A percentile compares a stretch with the other conserved stretches of the same genome.
Evolutionary conservation across 1,140 invertebrate species (phyloP).

Genomic region (Cydia pomonella): DNA sequence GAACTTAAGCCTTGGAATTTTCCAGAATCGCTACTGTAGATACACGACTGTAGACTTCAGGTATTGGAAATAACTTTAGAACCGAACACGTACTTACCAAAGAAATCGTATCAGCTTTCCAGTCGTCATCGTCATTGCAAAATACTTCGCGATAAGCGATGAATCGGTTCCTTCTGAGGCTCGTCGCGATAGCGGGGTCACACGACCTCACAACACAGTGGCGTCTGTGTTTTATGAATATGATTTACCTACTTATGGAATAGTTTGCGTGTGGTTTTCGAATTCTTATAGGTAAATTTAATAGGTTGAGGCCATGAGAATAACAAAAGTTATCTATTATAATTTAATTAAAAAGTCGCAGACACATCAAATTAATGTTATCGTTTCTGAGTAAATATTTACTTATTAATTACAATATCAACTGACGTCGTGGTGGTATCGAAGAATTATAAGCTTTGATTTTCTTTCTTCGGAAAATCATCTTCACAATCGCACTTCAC

Average conservation of each 20-base stretch:
- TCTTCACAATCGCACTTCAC: too few relatives aligned
- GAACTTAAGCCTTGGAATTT: conserved; percentile 1
- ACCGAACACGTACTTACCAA: neutral
- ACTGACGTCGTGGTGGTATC: too few relatives aligned
- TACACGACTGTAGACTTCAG: conserved; percentile 9
- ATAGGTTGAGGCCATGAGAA: neutral
- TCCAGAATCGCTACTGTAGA: neutral
- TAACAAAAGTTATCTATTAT: neutral
- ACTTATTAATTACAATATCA: too few relatives aligned
- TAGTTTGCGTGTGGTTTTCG: neutral
- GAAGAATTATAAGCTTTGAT: too few relatives aligned
- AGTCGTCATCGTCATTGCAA: conserved; percentile 53
- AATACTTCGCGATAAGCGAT: conserved; percentile 49
- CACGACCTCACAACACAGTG: conserved; percentile 47
- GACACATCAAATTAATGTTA: too few relatives aligned
- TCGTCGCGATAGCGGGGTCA: conserved; percentile 70
- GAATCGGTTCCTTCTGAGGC: conserved; percentile 54
- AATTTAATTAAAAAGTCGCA: too few relatives aligned
- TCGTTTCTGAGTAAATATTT: too few relatives aligned
- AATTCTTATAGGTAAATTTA: neutral
- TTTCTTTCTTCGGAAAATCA: too few relatives aligned
- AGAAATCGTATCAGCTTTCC: conserved; percentile 13
- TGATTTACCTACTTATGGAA: conserved; percentile 48
- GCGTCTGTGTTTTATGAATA: conserved; percentile 49
- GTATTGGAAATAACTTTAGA: conserved; percentile 15